These are phyloP conservation scores for Clamator glandarius DNA, from an alignment of 2,797 vertebrate genomes.

Conservation along the genomic window DNA sequence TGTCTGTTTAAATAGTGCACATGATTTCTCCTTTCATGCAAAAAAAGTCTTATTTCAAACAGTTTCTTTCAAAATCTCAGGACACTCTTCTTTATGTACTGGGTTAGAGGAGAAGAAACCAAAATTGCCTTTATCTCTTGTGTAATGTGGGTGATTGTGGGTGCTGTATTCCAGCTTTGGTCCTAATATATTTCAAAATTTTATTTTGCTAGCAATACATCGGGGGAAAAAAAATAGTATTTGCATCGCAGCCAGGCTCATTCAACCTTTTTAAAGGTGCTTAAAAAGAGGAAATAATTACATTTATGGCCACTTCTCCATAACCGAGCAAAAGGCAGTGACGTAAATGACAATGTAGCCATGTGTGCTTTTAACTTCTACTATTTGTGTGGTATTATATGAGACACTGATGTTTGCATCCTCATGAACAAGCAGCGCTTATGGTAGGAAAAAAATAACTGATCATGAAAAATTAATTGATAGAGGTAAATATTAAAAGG, in stretches of 20 bases:
- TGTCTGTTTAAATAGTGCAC: neutral
- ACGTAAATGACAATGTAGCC: neutral
- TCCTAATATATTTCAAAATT: neutral
- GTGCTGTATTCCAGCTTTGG: neutral
- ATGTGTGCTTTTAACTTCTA: neutral
- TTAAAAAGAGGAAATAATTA: conserved; percentile 9
- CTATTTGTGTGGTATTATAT: neutral
- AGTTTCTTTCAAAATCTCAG: neutral
- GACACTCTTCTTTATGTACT: neutral
- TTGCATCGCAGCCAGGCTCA: neutral
- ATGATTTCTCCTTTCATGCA: neutral
- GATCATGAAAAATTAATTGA: neutral
- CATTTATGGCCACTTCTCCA: neutral
- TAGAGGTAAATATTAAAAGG: neutral
- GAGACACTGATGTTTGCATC: neutral
- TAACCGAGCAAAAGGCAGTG: neutral
- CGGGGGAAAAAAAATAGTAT: neutral
- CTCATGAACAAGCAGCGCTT: neutral
- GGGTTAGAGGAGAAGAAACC: neutral
- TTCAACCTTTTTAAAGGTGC: neutral
- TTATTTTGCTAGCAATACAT: neutral
- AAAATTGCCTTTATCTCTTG: neutral
- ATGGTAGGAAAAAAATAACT: neutral
- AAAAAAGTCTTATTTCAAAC: neutral
- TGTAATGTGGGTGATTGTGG: neutral